Percentiles rank a stretch among this genome's conserved stretches.
Conservation (phyloP, 1,140 invertebrate species). For the Atopsyche davidsoni region DNA sequence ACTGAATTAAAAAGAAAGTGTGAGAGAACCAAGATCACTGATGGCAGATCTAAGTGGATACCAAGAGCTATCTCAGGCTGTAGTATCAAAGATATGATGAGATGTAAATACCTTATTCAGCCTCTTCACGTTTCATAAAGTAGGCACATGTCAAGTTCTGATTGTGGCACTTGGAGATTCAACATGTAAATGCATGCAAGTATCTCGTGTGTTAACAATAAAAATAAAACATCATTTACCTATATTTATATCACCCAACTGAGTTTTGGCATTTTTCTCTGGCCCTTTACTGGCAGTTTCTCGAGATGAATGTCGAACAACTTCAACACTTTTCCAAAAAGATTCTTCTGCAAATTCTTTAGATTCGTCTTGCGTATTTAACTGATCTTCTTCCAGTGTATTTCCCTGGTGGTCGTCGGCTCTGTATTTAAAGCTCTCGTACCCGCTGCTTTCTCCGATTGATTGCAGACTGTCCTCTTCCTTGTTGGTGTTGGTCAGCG, state of each 20-base stretch:
- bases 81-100: constrained; percentile 2
- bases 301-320: constrained; percentile 24
- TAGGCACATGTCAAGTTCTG: too few species aligned
- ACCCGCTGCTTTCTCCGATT: constrained; percentile 74
- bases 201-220: neutral
- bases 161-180: too few species aligned
- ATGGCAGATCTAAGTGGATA: too few species aligned
- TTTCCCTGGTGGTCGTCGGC: constrained; percentile 48
- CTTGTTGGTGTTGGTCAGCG: constrained; percentile 36
- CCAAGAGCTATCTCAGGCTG: too few species aligned
- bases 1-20: too few species aligned
- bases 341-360: constrained; percentile 40
- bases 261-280: constrained; percentile 9
- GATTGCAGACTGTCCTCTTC: constrained; percentile 60
- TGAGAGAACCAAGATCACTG: too few species aligned
- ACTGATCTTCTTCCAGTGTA: constrained; percentile 30
- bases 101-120: too few species aligned
- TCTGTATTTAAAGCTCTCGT: constrained; percentile 72
- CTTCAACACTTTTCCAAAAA: constrained; percentile 38
- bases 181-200: too few species aligned
- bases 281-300: constrained; percentile 4
- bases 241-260: constrained; percentile 24
- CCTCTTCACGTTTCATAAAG: too few species aligned
- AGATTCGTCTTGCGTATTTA: neutral
- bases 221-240: constrained; percentile 10